Conservation (phyloP, 2,888 invertebrate genomes). For the Cacoxenus indagator region DNA sequence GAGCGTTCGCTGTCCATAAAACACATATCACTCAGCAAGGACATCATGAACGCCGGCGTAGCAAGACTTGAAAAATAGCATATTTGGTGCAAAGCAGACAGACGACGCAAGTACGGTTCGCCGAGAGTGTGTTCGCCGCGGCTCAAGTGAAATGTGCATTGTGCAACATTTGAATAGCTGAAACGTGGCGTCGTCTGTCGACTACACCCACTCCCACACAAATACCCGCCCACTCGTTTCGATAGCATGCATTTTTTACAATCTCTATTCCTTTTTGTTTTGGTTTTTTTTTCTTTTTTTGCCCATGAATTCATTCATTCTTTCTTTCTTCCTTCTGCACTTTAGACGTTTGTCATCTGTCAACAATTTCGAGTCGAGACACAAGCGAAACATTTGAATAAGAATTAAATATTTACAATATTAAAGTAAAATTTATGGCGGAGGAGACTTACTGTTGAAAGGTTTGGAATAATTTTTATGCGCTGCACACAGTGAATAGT, state of each 20-base stretch:
- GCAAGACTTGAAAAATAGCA: background rate
- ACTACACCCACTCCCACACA: background rate
- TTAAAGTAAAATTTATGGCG: no score
- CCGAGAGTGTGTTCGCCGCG: no score
- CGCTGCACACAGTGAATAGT: no score
- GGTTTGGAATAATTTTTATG: no score
- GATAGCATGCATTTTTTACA: background rate
- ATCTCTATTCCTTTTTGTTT: background rate
- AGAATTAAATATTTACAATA: no score
- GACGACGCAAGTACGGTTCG: no score
- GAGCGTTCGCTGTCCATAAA: background rate
- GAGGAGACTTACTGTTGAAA: no score
- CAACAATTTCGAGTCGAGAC: background rate
- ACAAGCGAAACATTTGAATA: background rate
- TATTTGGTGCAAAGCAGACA: background rate
- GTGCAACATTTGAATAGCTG: constrained; percentile 27
- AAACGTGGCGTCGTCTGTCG: background rate
- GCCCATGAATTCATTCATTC: no score
- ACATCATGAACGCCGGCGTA: background rate
- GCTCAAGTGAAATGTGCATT: constrained; percentile 14
- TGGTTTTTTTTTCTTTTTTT: background rate
- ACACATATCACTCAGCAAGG: constrained; percentile 13
- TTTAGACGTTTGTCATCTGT: background rate
- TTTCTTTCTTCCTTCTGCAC: no score
- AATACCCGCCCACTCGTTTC: background rate